phyloP scores from a whole-genome alignment of 2,888 invertebrate genomes.

The Eumacrocentrus americanus region DNA sequence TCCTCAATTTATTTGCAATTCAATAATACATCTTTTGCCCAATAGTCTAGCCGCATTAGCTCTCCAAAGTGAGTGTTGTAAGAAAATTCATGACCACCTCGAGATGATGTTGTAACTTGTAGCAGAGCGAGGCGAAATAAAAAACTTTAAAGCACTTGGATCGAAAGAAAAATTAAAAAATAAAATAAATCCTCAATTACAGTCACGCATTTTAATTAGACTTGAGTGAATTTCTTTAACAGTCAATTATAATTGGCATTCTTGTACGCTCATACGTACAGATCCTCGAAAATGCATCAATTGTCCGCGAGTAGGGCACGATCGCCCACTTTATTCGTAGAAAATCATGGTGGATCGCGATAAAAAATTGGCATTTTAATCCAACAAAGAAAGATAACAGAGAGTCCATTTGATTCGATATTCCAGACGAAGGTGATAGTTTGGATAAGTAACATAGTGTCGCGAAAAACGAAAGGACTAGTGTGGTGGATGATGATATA shows the following conservation, averaged over 20 bases:
- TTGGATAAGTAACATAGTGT: conserved; percentile 44
- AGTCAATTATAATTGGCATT: background rate
- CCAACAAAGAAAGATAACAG: conserved; percentile 12
- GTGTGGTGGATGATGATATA: conserved; percentile 65
- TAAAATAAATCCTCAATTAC: background rate
- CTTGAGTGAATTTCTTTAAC: background rate
- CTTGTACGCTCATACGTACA: conserved; percentile 14
- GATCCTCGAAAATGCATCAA: background rate
- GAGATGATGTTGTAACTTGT: conserved; percentile 1
- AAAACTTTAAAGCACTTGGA: background rate
- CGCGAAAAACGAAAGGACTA: conserved; percentile 59
- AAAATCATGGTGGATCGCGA: conserved; percentile 25
- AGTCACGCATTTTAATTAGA: background rate
- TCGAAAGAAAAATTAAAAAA: background rate
- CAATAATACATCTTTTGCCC: conserved; percentile 51
- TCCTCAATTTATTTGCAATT: conserved; percentile 42
- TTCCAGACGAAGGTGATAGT: conserved; percentile 28
- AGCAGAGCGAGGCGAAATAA: background rate
- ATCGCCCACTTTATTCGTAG: background rate
- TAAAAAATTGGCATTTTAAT: conserved; percentile 15
- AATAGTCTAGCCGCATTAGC: conserved; percentile 39
- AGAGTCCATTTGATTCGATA: conserved; percentile 9
- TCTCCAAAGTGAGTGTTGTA: conserved; percentile 7
- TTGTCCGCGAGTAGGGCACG: background rate
- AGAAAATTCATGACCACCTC: background rate